Evolutionary conservation across 2,113 vertebrate species (phyloP).

Genomic region (Macquaria australasica): DNA sequence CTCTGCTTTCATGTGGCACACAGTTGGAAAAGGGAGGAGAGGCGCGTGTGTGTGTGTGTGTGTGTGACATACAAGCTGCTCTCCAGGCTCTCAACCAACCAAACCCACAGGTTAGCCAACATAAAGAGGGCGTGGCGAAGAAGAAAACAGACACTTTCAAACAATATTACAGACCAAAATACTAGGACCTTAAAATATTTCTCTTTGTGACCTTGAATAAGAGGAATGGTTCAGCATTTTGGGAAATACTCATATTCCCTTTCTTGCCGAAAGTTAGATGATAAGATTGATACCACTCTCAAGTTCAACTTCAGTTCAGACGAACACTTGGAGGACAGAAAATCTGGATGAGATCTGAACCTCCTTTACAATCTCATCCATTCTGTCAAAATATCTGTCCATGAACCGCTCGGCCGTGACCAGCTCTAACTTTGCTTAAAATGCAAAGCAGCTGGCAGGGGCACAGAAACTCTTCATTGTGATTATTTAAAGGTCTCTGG

Average conservation of each 20-base stretch:
- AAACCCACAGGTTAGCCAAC: slow-evolving; percentile 59
- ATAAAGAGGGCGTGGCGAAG: slow-evolving; percentile 24
- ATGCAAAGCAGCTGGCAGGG: not conserved
- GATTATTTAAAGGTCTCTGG: no score
- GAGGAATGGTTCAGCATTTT: not conserved
- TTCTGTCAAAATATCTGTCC: no score
- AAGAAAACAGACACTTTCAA: not conserved
- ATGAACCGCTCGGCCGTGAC: no score
- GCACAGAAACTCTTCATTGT: no score
- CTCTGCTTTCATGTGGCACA: slow-evolving; percentile 74
- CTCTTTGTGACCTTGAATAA: not conserved
- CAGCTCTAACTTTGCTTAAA: not conserved
- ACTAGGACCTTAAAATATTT: not conserved
- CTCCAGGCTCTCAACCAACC: slow-evolving; percentile 35
- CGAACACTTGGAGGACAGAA: no score
- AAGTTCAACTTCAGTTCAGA: no score
- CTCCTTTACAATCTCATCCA: no score
- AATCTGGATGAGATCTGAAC: no score
- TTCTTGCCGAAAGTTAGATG: not conserved
- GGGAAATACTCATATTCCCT: not conserved
- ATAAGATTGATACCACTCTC: not conserved
- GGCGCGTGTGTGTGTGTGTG: slow-evolving; percentile 10
- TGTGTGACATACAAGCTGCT: slow-evolving; percentile 54
- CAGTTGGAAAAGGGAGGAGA: slow-evolving; percentile 63
- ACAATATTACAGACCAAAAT: slow-evolving; percentile 8